Evolutionary conservation across 2,797 vertebrate genomes (phyloP).

Genomic region (Apodemus agrarius): DNA sequence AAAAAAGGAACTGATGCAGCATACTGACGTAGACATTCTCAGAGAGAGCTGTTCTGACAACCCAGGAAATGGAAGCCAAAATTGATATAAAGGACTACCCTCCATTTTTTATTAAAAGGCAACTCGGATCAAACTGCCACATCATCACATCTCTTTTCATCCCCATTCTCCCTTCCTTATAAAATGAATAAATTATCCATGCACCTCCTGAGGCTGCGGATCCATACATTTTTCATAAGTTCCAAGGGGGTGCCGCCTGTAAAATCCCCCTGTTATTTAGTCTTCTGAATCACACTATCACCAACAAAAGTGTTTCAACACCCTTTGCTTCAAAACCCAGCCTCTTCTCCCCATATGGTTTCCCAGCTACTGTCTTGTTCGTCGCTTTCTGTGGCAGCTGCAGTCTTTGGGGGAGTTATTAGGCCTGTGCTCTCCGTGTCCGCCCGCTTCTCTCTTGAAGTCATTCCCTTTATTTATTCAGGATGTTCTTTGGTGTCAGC

Average conservation of each 20-base stretch:
- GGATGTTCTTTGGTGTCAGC: background rate
- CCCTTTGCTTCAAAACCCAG: background rate
- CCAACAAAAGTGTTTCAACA: background rate
- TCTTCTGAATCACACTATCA: background rate
- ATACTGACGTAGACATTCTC: background rate
- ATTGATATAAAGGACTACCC: background rate
- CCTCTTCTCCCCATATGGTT: background rate
- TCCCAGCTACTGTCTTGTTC: background rate
- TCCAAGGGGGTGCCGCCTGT: too few species aligned
- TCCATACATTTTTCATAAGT: background rate
- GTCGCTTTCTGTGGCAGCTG: background rate
- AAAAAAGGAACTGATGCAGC: background rate
- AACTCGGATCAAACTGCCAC: background rate
- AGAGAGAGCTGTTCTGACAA: background rate
- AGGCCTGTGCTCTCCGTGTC: background rate
- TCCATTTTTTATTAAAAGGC: background rate
- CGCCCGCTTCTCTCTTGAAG: background rate
- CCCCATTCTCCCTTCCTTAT: background rate
- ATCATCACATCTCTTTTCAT: accelerated
- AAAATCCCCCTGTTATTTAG: background rate
- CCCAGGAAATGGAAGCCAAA: background rate
- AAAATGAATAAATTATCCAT: accelerated
- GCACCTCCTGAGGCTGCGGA: accelerated
- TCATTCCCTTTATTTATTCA: background rate
- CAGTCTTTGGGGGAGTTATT: background rate